Evolutionary conservation across 1,140 invertebrate genomes (phyloP).

Genomic region (Drosophila repletoides): DNA sequence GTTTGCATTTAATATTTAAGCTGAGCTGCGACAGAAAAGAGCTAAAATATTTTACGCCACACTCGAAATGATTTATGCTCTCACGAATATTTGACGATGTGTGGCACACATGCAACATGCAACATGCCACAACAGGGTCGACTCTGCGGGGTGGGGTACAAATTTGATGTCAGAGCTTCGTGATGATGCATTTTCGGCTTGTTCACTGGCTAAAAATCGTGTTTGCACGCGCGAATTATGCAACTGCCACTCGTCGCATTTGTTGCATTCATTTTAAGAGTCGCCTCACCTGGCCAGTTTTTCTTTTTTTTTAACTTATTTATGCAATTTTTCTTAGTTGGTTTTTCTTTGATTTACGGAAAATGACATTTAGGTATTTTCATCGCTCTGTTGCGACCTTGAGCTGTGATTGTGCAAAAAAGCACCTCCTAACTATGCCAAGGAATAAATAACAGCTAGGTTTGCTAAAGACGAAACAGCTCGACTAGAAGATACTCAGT

Average conservation of each 20-base stretch:
- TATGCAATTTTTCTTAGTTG: conserved; percentile 13
- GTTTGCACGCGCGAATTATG: conserved; percentile 41
- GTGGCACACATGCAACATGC: conserved; percentile 37
- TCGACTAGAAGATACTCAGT: not conserved
- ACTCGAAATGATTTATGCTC: conserved; percentile 44
- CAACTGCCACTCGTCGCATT: conserved; percentile 23
- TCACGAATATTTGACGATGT: conserved; percentile 45
- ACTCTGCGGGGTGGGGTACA: not conserved
- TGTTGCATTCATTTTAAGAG: conserved; percentile 14
- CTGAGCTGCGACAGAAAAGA: conserved; percentile 29
- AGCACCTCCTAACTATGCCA: conserved; percentile 12
- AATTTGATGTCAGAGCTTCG: conserved; percentile 14
- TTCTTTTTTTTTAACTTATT: not conserved
- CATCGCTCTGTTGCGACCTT: conserved; percentile 17
- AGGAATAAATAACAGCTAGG: conserved; percentile 8
- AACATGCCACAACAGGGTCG: not conserved
- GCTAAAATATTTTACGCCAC: conserved; percentile 41
- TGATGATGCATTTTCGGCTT: conserved; percentile 25
- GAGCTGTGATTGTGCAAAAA: conserved; percentile 25
- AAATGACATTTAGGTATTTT: conserved; percentile 18
- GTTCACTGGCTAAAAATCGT: conserved; percentile 22
- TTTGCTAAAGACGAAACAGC: not conserved
- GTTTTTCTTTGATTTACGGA: conserved; percentile 28
- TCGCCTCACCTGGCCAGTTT: conserved; percentile 25
- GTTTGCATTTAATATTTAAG: conserved; percentile 44